phyloP scores from a whole-genome alignment of 2,113 vertebrate species.

The Aptenodytes forsteri region DNA sequence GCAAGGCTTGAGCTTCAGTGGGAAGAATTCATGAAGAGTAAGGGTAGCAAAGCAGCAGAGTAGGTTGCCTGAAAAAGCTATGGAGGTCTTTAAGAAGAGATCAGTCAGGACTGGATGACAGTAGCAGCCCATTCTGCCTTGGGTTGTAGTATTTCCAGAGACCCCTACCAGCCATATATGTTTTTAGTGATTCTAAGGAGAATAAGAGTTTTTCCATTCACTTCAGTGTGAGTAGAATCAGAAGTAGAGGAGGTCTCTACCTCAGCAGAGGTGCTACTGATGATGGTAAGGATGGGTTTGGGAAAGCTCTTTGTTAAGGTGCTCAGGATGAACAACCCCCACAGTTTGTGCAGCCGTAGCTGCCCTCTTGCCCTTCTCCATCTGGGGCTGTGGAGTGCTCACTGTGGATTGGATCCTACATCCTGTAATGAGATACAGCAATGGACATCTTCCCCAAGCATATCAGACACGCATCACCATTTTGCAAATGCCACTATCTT shows the following conservation, averaged over 20 bases:
- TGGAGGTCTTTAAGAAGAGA: not conserved
- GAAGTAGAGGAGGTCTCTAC: not conserved
- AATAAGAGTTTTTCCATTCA: not conserved
- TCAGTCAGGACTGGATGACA: not conserved
- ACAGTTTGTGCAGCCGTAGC: not conserved
- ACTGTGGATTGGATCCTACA: not conserved
- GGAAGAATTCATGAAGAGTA: not conserved
- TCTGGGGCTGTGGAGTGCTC: not conserved
- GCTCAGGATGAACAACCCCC: not conserved
- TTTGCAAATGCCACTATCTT: not conserved
- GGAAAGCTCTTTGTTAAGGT: not conserved
- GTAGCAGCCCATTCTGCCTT: not conserved
- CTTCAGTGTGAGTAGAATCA: not conserved
- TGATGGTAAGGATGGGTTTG: not conserved
- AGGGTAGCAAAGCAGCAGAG: not conserved
- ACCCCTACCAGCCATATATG: not conserved
- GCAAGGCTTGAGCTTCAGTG: not conserved
- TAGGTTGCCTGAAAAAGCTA: not conserved
- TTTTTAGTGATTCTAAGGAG: not conserved
- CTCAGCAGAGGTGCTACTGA: not conserved
- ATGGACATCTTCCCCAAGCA: not conserved
- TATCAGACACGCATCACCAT: not conserved
- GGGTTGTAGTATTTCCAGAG: not conserved
- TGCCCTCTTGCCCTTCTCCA: not conserved
- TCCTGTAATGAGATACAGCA: not conserved